Conservation (phyloP, 2,113 vertebrate species). For the Pardalotus punctatus region DNA sequence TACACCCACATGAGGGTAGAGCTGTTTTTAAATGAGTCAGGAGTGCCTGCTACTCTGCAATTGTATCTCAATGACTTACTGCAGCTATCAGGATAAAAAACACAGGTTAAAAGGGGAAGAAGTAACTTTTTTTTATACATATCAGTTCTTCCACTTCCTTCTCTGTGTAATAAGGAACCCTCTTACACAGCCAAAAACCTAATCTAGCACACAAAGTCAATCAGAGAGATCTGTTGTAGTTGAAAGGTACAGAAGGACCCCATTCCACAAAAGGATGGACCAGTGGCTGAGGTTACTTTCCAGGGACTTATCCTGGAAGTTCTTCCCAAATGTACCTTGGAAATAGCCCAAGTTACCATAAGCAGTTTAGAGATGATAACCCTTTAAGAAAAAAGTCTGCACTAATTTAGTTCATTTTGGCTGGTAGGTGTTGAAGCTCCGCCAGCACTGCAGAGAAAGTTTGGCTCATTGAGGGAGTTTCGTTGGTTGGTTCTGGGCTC, state of each 20-base stretch:
- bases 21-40: background rate
- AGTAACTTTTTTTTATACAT: conserved; percentile 7
- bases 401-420: background rate
- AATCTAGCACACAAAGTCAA: background rate
- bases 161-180: background rate
- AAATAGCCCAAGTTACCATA: background rate
- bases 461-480: background rate
- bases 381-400: background rate
- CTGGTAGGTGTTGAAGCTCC: background rate
- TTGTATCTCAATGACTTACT: background rate
- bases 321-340: background rate
- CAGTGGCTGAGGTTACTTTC: background rate
- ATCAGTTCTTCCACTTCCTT: conserved; percentile 53
- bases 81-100: background rate
- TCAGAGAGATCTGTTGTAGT: background rate
- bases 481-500: background rate
- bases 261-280: background rate
- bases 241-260: background rate
- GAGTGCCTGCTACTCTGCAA: background rate
- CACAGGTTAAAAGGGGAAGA: conserved; percentile 41
- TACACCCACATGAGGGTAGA: background rate
- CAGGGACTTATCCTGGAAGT: background rate
- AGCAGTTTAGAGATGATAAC: background rate
- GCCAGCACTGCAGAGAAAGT: background rate
- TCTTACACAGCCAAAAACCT: background rate